These are phyloP conservation scores for Tinea trinotella DNA, from an alignment of 2,888 invertebrate genomes.

Conservation along the genomic window DNA sequence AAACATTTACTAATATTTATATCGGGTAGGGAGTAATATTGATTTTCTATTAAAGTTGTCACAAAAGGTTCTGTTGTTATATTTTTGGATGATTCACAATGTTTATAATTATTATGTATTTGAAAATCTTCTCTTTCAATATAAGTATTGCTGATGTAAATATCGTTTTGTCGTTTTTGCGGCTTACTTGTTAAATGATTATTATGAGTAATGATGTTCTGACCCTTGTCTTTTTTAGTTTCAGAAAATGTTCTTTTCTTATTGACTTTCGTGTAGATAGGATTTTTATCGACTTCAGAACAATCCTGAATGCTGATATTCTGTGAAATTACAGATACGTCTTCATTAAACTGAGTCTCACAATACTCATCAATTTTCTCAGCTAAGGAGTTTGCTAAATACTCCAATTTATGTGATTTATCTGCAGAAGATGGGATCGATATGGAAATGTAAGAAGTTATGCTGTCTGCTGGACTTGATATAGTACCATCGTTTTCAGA, in stretches of 20 bases:
- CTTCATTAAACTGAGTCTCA: constrained; percentile 59
- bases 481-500: constrained; percentile 65
- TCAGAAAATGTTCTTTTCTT: constrained; percentile 72
- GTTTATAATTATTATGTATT: constrained; percentile 37
- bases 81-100: constrained; percentile 56
- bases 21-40: constrained; percentile 80
- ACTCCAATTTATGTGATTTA: constrained; percentile 63
- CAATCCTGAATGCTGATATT: constrained; percentile 30
- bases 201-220: neutral
- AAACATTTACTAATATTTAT: constrained; percentile 79
- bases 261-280: constrained; percentile 57
- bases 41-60: constrained; percentile 74
- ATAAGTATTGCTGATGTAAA: constrained; percentile 53
- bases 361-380: constrained; percentile 70
- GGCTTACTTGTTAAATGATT: neutral
- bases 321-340: constrained; percentile 31
- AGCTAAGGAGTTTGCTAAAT: constrained; percentile 63
- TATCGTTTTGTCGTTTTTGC: constrained; percentile 43
- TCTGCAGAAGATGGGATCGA: constrained; percentile 64
- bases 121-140: constrained; percentile 54
- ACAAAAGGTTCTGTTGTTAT: constrained; percentile 66
- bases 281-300: constrained; percentile 39
- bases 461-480: constrained; percentile 63
- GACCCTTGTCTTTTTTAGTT: constrained; percentile 45
- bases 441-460: constrained; percentile 67